Evolutionary conservation across 2,113 vertebrate species (phyloP).

Genomic region (Ranitomeya variabilis): DNA sequence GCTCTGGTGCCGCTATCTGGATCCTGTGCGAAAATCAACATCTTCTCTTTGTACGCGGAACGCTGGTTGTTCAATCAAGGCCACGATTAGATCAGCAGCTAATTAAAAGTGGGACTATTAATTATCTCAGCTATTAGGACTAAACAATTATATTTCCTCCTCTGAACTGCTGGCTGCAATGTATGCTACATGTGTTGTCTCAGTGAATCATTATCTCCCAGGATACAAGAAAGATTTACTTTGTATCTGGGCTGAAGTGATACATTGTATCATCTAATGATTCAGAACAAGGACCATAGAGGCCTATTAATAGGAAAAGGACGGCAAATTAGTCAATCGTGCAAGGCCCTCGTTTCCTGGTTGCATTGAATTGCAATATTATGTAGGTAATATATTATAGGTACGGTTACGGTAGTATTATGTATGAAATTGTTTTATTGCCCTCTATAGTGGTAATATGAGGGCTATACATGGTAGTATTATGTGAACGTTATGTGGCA

Average conservation of each 20-base stretch:
- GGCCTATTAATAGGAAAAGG: not conserved
- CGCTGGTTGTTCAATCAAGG: slow-evolving; percentile 61
- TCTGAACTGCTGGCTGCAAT: not conserved
- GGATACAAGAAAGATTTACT: not conserved
- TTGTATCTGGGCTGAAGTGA: not conserved
- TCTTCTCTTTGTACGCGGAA: not conserved
- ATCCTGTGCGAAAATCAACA: not conserved
- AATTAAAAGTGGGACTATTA: slow-evolving; percentile 60
- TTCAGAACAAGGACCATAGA: not conserved
- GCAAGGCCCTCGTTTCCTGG: too few species aligned
- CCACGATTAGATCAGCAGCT: slow-evolving; percentile 60
- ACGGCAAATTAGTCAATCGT: not conserved
- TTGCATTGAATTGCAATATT: not conserved
- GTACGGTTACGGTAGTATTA: not conserved
- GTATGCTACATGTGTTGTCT: not conserved
- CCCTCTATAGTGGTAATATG: too few species aligned
- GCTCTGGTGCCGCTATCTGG: slow-evolving; percentile 50
- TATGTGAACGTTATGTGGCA: too few species aligned
- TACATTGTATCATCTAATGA: not conserved
- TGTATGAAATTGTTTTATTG: not conserved
- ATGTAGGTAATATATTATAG: not conserved
- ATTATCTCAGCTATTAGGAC: slow-evolving; percentile 55
- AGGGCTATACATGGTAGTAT: too few species aligned
- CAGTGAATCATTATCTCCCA: not conserved
- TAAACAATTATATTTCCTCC: slow-evolving; percentile 52